Conservation (phyloP, 2,797 vertebrate species). For the Acipenser ruthenus region DNA sequence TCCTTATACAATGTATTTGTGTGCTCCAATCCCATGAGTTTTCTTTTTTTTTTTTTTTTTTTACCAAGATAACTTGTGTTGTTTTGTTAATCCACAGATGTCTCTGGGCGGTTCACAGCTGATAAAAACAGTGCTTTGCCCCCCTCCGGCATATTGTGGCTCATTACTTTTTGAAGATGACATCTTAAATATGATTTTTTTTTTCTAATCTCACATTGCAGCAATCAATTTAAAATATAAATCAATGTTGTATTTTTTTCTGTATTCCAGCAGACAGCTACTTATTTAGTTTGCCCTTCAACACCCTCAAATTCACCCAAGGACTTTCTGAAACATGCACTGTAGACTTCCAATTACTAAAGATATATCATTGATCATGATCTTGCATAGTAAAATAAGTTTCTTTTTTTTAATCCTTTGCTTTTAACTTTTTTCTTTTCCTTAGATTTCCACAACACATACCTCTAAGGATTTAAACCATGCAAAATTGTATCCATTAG, state of each 20-base stretch:
- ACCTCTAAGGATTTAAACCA: too few relatives aligned
- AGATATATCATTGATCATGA: too few relatives aligned
- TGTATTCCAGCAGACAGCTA: background rate
- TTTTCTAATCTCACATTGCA: constrained; percentile 5
- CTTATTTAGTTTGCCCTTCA: background rate
- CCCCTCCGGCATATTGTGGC: constrained; percentile 7
- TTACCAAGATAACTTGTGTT: background rate
- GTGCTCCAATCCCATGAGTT: too few relatives aligned
- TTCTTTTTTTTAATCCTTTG: too few relatives aligned
- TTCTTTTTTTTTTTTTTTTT: too few relatives aligned
- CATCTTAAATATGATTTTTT: background rate
- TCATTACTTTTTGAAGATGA: background rate
- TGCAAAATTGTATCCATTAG: too few relatives aligned
- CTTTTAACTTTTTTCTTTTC: too few relatives aligned
- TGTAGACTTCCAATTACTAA: too few relatives aligned
- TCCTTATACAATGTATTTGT: too few relatives aligned
- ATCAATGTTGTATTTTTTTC: background rate
- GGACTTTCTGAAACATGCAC: background rate
- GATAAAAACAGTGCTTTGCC: constrained; percentile 9
- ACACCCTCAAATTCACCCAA: background rate
- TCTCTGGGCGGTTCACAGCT: background rate
- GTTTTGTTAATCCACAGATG: background rate
- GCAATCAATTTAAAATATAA: background rate
- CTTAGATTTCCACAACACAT: too few relatives aligned
- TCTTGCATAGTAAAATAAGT: too few relatives aligned